Base-by-base conservation (phyloP, 2,888 invertebrate genomes). In the Drosophila mulleri region DNA sequence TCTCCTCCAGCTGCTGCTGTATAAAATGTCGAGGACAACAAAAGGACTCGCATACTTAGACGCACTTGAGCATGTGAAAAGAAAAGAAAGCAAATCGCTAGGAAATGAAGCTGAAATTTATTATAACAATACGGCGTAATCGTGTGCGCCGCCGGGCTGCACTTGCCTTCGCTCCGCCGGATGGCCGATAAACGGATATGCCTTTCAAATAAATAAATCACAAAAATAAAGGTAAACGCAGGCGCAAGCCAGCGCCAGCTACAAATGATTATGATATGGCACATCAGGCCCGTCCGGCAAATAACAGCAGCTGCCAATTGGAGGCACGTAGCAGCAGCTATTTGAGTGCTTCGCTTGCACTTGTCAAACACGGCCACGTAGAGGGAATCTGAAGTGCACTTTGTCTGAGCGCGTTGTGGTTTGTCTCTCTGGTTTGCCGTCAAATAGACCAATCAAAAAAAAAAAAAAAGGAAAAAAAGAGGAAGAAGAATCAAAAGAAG, bases 61-160 rank as follows among this genome's bases (percentile, higher is more conserved):
- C 72, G 74, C 81, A 79, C 78, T 83, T 83, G 76, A 73, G 85
- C 80, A 68, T 32, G 18, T 29, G 7, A 69, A 39, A 65, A 71
- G 67, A 59, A 64, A 73, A 62, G 73, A 66, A 66, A 44, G 52
- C 63, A 73, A 67, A 54, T 50, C 42, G 44, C 52, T 48, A 76
- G 85, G 82, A 85, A 84, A 85, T 85, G 79, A 85, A 87, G 82
- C 87, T 81, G 63, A 82, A 85, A 77, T 85, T 80, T 85, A 82
- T 87, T 85, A 87, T 80, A 84, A 87, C 87, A 84, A 69, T 73
- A 72, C 66, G 56, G 20, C 53, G 75, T 73, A 76, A 81, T 78
- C 77, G 78, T 69, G 44, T 73, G 74, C 65, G 67, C 11, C 65
- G 67, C 11, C 3, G 47, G 35, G 57, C 65, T 67, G 74, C 68